Base-by-base conservation (phyloP, 2,113 vertebrate species). In the Chionis minor region DNA sequence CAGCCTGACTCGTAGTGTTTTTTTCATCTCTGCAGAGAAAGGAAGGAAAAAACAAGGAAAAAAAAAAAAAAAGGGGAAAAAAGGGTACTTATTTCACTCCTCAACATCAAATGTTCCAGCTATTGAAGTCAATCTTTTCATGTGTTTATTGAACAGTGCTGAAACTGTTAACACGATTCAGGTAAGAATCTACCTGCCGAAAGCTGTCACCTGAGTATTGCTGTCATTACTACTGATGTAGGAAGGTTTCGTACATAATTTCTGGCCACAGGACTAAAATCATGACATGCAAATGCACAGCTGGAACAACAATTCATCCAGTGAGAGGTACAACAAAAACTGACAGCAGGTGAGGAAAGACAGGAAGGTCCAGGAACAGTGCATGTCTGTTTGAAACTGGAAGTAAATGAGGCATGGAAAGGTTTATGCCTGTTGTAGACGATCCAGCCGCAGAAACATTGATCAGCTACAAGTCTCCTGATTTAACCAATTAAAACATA, bases 391-490 rank as follows among this genome's bases (percentile, higher is more conserved):
- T 59, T 83, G 65, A 73, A 95, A 93, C 74, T 94, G 49, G 71
- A 86, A 93, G 67, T 78, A 93, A 86, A 95, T 63, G 79, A 95
- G 74, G 90, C 85, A 77, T 47, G 54, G 67, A 74, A 88, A 82
- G 71, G 33, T 77, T 95, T 93, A 56, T 78, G 74, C 71, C 58
- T 92, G 3, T 23, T 77, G 71, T 66, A 90, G 71, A 92, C 70
- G 85, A 87, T 86, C 79, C 75, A 88, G 88, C 75, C 82, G 82
- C 81, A 80, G 20, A 74, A 93, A 70, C 79, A 95, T 93, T 95
- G 80, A 94, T 96, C 80, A 92, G 59, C 58, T 69, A 80, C 58
- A 72, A 65, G 70, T 82, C 62, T 87, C 70, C 78, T 45, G 62
- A 82, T 82, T 72, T 73, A 86, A 22, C 62, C 72, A 91, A 94